phyloP scores from a whole-genome alignment of 2,113 vertebrate species.

The Oceanodroma tethys region DNA sequence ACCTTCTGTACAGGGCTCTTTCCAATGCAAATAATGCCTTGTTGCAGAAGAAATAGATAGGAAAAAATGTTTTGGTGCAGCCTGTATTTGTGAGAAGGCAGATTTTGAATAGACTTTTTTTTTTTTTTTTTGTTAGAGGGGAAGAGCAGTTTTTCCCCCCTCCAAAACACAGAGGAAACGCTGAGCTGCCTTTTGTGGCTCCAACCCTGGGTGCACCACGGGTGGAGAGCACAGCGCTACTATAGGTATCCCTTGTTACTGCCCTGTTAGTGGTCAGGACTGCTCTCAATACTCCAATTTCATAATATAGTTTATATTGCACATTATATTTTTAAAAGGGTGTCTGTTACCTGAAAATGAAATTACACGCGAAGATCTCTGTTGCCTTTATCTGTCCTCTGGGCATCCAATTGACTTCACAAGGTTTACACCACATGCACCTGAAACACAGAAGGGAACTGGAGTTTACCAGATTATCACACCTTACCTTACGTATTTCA shows the following conservation, averaged over 20 bases:
- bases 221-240: neutral
- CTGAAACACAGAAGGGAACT: neutral
- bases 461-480: neutral
- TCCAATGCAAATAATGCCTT: neutral
- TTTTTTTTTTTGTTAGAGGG: no score
- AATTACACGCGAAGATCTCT: neutral
- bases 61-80: neutral
- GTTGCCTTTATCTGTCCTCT: neutral
- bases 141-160: neutral
- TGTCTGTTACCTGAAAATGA: neutral
- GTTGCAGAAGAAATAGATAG: neutral
- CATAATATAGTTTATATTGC: neutral
- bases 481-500: rapidly evolving
- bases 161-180: neutral
- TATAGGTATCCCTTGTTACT: neutral
- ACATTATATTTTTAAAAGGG: neutral
- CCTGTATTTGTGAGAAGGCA: neutral
- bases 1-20: neutral
- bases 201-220: rapidly evolving
- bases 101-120: neutral
- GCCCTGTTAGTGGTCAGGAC: neutral
- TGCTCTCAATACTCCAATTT: neutral
- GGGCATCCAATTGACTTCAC: neutral
- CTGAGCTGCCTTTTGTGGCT: neutral
- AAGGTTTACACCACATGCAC: neutral